Evolutionary conservation across 1,140 invertebrate genomes (phyloP), one percentile per base, ranked within the genome.

Genomic region (Cardiocondyla obscurior): DNA sequence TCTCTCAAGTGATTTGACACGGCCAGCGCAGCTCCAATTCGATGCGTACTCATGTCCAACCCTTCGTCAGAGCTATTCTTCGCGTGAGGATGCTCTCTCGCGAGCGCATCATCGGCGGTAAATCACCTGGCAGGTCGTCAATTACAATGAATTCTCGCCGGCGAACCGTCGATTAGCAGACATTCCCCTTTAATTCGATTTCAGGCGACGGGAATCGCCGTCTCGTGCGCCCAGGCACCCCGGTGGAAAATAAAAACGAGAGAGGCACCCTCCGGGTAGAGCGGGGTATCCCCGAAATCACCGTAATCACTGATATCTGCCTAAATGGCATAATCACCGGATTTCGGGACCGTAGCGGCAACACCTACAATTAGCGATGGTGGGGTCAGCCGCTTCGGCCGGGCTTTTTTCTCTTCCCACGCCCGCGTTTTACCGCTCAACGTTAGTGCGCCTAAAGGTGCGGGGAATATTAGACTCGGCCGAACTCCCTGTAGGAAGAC

Each of bases 271-370:
- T 77, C 42, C 39, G 57, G 42, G 51, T 10, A 69, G 57, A 64
- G 36, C 22, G 62, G 46, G 19, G 22, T 44, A 53, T 25, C n/a
- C 22, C 30, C 28, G 19, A 83, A 73, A 90, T 87, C 77, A 70
- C 51, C 55, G 65, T 85, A 83, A 89, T 90, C 85, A 88, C 62
- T 79, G 76, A 89, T 89, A 90, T 90, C 86, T 90, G 74, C 67
- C 79, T 90, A 90, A 90, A 90, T 62, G 88, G 82, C 86, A 82
- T 90, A 90, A 90, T 90, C 84, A 85, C 72, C 57, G 83, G 79
- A 88, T 83, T 85, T 87, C 53, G 85, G 44, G 62, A 57, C 57
- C 58, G 79, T 57, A 39, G 51, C 46, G 22, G 14, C 70, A 82
- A 88, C 84, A 89, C 88, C 89, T 89, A 58, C 85, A 90, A 90